Percentiles rank a stretch among this genome's conserved stretches.
Conservation (phyloP, 2,888 invertebrate species). For the Zygogramma bicolorata region DNA sequence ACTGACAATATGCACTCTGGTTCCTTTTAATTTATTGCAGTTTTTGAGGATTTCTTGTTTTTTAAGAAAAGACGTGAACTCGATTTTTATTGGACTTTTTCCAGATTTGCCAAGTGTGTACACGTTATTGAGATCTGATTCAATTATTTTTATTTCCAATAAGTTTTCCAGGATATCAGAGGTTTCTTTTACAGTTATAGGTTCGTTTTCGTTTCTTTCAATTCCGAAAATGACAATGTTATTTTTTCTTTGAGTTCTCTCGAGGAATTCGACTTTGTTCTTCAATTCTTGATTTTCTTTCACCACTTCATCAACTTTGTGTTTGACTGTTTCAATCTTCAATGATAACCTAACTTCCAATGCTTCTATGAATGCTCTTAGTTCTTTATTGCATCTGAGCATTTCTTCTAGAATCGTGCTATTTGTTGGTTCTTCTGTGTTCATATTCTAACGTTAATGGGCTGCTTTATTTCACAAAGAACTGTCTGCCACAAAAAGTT, state of each 20-base stretch:
- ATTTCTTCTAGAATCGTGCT: too few species aligned
- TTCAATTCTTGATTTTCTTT: background rate
- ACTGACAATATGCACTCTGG: background rate
- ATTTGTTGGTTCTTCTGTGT: too few species aligned
- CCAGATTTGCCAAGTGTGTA: background rate
- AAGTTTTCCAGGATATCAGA: background rate
- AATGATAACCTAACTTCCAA: too few species aligned
- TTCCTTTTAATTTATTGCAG: background rate
- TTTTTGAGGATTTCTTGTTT: background rate
- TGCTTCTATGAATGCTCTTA: too few species aligned
- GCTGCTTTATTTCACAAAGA: too few species aligned
- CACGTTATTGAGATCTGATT: background rate
- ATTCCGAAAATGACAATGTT: constrained; percentile 1
- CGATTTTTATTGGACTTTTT: background rate
- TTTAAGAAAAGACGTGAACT: background rate
- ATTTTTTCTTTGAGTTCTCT: background rate
- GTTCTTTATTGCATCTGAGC: too few species aligned
- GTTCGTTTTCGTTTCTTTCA: background rate
- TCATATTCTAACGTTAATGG: too few species aligned
- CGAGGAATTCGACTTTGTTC: background rate
- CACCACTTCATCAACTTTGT: background rate
- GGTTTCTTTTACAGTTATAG: background rate
- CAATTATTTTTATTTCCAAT: background rate
- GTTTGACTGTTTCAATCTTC: too few species aligned
- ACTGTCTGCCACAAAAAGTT: too few species aligned